Evolutionary conservation across 2,888 invertebrate species (phyloP), one percentile per base, ranked within the genome.

Genomic region (Cantharis rufa): DNA sequence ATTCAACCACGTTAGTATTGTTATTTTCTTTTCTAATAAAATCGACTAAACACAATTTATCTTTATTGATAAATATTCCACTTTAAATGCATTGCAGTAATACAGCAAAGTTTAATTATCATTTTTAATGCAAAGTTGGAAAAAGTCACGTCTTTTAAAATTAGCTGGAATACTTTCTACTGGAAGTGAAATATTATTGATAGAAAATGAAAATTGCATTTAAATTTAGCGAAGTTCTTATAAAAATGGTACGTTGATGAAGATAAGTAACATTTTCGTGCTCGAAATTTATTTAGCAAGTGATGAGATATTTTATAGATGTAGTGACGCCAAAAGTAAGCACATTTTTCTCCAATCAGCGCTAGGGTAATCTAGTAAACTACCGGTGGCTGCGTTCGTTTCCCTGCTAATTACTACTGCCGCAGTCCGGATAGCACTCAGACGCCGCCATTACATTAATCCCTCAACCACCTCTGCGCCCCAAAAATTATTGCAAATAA

Each of bases 381-480:
- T 76, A 76, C 73, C 76, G 75, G 78, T 71, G 71, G 75, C 73
- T 70, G 69, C 70, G 72, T 75, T 78, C 75, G 74, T 77, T 78
- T 78, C 73, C 78, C 68, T 64, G 76, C 75, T 78, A 78, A 78
- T 78, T 78, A 76, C 75, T 70, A 69, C 78, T 76, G 73, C 78
- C 78, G 73, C 78, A 76, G 75, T 76, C 78, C 75, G 78, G 78
- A 78, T 73, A 76, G 71, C 75, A 76, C 73, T 75, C 76, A 78
- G 78, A 78, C 78, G 66, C 74, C 72, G 78, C 78, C 75, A 72
- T 75, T 75, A 73, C 75, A 64, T 32, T 78, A 78, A 78, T 78
- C 74, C 75, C 72, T 73, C 72, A 71, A 66, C 70, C 72, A 75
- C 75, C 71, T 71, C 69, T 62, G 15, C 73, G 61, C 63, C 70